Base-by-base conservation (phyloP, 2,888 invertebrate species). In the Euproctis similis region DNA sequence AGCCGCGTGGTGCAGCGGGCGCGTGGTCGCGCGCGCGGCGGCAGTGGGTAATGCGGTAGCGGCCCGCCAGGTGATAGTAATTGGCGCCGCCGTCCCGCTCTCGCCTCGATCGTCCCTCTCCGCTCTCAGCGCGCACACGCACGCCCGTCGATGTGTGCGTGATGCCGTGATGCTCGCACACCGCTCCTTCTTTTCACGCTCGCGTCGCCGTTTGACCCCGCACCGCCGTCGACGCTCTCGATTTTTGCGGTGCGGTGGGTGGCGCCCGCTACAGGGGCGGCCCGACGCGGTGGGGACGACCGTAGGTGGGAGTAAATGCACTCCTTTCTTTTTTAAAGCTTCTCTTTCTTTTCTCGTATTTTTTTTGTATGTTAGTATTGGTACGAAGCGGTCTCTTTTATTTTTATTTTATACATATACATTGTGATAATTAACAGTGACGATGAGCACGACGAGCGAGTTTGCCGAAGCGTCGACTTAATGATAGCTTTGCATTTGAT, bases 221-320 rank as follows among this genome's bases (percentile, higher is more conserved):
- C 78, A 74, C 77, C 61, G 77, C 76, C 77, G 84, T 72, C 80
- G 80, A 72, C 77, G 82, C 77, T 85, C 85, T 84, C 85, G 85
- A 86, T 87, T 87, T 88, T 88, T 87, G 87, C 86, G 86, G 75
- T 84, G 81, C 86, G 78, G 86, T 87, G 87, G 87, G 87, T 87
- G 87, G 86, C 78, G 76, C 87, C 85, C 75, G 74, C 73, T 73
- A 66, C 77, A 77, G 85, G 76, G 78, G 75, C 77, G 80, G 77
- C 77, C 69, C 73, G 63, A 46, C 57, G 60, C 64, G 65, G 65
- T 67, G 76, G 80, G 75, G 73, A 77, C 65, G 53, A 66, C 50
- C 61, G 51, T 68, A 68, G 75, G 81, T 75, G 80, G 84, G 84
- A 78, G 77, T 69, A 69, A 74, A 75, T 78, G 76, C 80, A 81